phyloP scores from a whole-genome alignment of 2,888 invertebrate species.

The Camptogramma bilineatum region DNA sequence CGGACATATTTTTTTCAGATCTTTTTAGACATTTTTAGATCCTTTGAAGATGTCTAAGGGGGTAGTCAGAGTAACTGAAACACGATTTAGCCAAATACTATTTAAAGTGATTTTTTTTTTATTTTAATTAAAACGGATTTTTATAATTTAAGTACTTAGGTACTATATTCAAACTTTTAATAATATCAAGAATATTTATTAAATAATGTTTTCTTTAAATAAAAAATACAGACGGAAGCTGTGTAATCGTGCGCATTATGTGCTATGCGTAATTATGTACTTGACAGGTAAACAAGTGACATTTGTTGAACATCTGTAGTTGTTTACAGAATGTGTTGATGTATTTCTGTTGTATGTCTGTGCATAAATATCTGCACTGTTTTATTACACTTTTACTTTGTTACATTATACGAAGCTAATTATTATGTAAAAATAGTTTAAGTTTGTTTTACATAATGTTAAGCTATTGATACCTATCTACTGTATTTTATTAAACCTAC shows the following conservation, averaged over 20 bases:
- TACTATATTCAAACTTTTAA: too few species aligned
- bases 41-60: too few species aligned
- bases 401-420: background rate
- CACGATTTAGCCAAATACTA: too few species aligned
- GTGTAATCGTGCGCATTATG: conserved; percentile 21
- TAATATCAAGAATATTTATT: too few species aligned
- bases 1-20: too few species aligned
- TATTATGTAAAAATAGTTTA: background rate
- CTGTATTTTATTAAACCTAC: too few species aligned
- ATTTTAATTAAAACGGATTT: background rate
- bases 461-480: too few species aligned
- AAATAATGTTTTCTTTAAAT: conserved; percentile 1
- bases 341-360: conserved; percentile 4
- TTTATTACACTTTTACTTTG: background rate
- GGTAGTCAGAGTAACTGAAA: too few species aligned
- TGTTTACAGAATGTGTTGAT: conserved; percentile 19
- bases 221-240: conserved; percentile 13
- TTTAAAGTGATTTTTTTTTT: background rate
- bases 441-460: too few species aligned
- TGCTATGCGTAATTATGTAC: too few species aligned
- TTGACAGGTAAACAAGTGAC: conserved; percentile 40
- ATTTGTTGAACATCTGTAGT: conserved; percentile 39
- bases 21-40: too few species aligned
- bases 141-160: too few species aligned
- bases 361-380: conserved; percentile 5